These are phyloP conservation scores for Acromyrmex charruanus DNA, from an alignment of 1,140 invertebrate genomes.

Conservation along the genomic window DNA sequence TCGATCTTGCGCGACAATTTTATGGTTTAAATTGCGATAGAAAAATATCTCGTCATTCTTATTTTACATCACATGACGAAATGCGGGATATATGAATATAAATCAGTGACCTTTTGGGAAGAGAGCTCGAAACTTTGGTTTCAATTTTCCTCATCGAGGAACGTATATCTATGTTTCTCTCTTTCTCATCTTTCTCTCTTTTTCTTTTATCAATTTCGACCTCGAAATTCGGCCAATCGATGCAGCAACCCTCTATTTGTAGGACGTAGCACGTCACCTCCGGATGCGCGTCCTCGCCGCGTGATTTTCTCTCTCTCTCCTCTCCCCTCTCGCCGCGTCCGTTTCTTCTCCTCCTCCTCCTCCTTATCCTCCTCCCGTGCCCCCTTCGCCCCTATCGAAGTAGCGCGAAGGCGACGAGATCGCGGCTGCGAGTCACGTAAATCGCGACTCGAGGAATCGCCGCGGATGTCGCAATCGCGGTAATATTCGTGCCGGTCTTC, in stretches of 20 bases:
- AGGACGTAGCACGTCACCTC: constrained; percentile 52
- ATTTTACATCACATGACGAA: not conserved
- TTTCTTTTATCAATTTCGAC: constrained; percentile 68
- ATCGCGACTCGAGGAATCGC: constrained; percentile 48
- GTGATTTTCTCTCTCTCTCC: constrained; percentile 3
- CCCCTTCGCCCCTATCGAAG: not conserved
- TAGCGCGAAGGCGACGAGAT: constrained; percentile 48
- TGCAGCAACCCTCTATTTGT: constrained; percentile 73
- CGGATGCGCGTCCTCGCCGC: constrained; percentile 57
- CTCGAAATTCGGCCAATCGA: constrained; percentile 77
- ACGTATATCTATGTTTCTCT: not conserved
- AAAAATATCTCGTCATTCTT: not conserved
- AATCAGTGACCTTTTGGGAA: not conserved
- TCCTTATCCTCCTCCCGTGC: not conserved
- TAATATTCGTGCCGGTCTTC: constrained; percentile 44
- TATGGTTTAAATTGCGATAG: not conserved
- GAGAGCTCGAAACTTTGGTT: not conserved
- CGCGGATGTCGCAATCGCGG: constrained; percentile 63
- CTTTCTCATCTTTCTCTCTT: constrained; percentile 29
- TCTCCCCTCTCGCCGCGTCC: not conserved
- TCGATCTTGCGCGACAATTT: not conserved
- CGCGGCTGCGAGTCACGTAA: constrained; percentile 36
- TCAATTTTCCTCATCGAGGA: not conserved
- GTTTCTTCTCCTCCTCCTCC: not conserved
- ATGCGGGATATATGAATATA: not conserved